Evolutionary conservation across 2,113 vertebrate species (phyloP).

Genomic region (Bufo gargarizans): DNA sequence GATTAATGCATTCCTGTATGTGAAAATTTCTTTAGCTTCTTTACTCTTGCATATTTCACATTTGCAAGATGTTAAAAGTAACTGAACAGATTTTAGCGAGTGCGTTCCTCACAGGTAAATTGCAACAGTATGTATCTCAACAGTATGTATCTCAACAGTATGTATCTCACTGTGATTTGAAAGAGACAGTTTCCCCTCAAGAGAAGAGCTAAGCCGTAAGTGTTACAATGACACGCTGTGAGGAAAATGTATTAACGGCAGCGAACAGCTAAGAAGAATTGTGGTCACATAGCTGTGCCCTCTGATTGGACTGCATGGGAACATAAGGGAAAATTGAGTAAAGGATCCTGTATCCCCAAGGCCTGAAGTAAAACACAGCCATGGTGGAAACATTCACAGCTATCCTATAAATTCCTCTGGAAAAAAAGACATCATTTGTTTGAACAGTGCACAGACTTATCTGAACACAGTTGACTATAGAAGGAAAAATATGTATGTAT

Average conservation of each 20-base stretch:
- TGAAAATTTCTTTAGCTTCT: not conserved
- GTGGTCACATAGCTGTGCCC: not conserved
- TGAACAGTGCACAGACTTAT: conserved; percentile 15
- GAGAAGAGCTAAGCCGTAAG: not conserved
- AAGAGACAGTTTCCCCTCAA: not conserved
- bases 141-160: no score
- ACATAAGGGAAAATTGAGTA: not conserved
- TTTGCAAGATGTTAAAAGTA: not conserved
- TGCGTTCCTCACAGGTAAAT: not conserved
- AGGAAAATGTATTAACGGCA: conserved; percentile 12
- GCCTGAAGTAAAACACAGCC: conserved; percentile 1
- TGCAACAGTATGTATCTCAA: not conserved
- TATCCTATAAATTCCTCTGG: conserved; percentile 17
- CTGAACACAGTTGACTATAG: not conserved
- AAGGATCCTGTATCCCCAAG: conserved; percentile 5
- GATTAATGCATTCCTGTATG: not conserved
- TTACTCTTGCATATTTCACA: not conserved
- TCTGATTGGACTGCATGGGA: not conserved
- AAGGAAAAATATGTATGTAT: conserved; percentile 14
- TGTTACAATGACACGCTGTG: not conserved
- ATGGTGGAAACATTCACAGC: conserved; percentile 26
- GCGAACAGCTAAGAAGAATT: not conserved
- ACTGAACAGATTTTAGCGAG: not conserved
- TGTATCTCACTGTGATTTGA: not conserved
- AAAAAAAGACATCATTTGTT: conserved; percentile 36